These are phyloP conservation scores for Corythornis cristatus DNA, from an alignment of 2,113 vertebrate species.

Conservation along the genomic window DNA sequence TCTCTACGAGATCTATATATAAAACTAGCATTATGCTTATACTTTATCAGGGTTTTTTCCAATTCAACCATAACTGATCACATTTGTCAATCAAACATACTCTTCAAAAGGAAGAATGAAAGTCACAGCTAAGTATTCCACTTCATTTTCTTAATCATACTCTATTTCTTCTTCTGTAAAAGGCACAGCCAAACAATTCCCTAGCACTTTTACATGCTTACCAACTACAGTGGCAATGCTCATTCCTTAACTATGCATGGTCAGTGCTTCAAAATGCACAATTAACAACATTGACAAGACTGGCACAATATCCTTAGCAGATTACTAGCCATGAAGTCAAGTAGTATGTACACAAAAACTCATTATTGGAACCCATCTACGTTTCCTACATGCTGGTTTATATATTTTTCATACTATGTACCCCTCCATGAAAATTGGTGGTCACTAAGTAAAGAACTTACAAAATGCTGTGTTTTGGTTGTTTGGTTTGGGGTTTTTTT, in stretches of 20 bases:
- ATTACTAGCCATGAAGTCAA: not conserved
- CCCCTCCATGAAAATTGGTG: not conserved
- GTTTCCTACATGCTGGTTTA: not conserved
- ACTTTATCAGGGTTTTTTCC: constrained; percentile 26
- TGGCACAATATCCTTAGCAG: not conserved
- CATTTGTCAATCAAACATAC: constrained; percentile 50
- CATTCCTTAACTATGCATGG: not conserved
- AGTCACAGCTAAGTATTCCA: constrained; percentile 24
- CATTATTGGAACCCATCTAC: not conserved
- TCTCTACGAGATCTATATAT: constrained; percentile 42
- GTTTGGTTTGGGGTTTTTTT: not conserved
- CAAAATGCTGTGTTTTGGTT: rapidly evolving
- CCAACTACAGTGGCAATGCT: not conserved
- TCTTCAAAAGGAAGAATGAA: constrained; percentile 59
- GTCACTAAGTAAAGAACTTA: not conserved
- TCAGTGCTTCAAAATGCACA: not conserved
- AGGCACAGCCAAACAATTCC: not conserved
- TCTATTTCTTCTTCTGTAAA: not conserved
- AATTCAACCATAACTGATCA: constrained; percentile 29
- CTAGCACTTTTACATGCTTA: not conserved
- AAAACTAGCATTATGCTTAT: constrained; percentile 31
- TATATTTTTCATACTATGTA: not conserved
- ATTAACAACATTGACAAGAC: not conserved
- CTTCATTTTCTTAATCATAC: not conserved
- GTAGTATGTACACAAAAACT: not conserved